Conservation (phyloP, 2,888 invertebrate species). For the Lamproptera curius region DNA sequence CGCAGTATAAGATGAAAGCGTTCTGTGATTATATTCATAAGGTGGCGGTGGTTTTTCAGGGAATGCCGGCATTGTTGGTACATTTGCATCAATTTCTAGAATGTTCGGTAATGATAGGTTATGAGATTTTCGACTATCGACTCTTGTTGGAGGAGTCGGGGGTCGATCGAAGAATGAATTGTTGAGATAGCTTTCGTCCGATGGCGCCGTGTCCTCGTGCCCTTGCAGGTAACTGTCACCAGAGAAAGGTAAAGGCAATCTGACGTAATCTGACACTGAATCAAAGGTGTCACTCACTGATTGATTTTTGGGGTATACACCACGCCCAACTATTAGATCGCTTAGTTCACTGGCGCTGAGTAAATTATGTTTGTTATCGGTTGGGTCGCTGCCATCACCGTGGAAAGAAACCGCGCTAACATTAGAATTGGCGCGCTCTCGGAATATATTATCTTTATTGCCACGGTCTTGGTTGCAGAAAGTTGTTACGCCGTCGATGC, state of each 20-base stretch:
- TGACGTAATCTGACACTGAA: conserved; percentile 94
- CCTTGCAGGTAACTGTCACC: conserved; percentile 79
- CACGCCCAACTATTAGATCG: conserved; percentile 88
- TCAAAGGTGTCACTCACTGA: conserved; percentile 91
- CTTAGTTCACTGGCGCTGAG: conserved; percentile 90
- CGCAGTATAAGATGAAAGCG: conserved; percentile 53
- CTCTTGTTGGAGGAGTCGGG: conserved; percentile 84
- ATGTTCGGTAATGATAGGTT: conserved; percentile 70
- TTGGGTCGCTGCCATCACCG: conserved; percentile 93
- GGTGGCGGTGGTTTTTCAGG: conserved; percentile 82
- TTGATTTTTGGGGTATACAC: conserved; percentile 84
- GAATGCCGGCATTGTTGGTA: conserved; percentile 39
- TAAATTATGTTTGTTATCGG: conserved; percentile 85
- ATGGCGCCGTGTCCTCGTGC: conserved; percentile 79
- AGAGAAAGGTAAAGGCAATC: conserved; percentile 80
- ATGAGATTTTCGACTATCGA: conserved; percentile 78
- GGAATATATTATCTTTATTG: conserved; percentile 70
- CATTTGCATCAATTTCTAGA: conserved; percentile 53
- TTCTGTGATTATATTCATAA: conserved; percentile 81
- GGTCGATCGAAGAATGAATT: conserved; percentile 76
- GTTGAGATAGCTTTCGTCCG: conserved; percentile 71
- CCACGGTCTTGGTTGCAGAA: conserved; percentile 62
- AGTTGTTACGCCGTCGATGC: conserved; percentile 64
- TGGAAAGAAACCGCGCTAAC: conserved; percentile 90
- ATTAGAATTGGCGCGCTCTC: conserved; percentile 86